A percentile compares a stretch with the other conserved stretches of the same genome.
Evolutionary conservation across 2,113 vertebrate species (phyloP).

Genomic region (Archocentrus centrarchus): DNA sequence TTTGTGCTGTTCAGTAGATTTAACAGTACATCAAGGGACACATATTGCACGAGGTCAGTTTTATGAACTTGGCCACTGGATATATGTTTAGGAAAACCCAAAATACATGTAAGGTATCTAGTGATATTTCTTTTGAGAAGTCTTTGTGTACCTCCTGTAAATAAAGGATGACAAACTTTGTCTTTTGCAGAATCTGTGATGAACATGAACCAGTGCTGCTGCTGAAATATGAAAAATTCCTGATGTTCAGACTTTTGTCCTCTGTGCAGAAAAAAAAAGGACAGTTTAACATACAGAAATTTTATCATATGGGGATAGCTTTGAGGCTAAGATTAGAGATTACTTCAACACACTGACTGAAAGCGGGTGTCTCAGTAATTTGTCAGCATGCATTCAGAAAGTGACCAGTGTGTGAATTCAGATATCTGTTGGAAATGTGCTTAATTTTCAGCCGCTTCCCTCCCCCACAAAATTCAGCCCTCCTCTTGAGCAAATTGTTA

Average conservation of each 20-base stretch:
- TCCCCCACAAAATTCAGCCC: slow-evolving; percentile 8
- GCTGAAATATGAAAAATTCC: not conserved
- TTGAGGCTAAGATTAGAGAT: not conserved
- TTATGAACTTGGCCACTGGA: not conserved
- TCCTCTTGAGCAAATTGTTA: slow-evolving; percentile 60
- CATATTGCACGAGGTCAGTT: not conserved
- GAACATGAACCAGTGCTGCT: fast-evolving
- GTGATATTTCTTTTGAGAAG: not conserved
- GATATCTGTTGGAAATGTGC: not conserved
- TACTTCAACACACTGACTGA: not conserved
- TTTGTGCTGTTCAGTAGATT: not conserved
- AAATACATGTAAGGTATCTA: not conserved
- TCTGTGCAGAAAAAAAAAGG: not conserved
- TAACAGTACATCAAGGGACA: not conserved
- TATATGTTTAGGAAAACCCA: not conserved
- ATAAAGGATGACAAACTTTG: not conserved
- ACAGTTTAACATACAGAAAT: not conserved
- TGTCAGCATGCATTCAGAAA: not conserved
- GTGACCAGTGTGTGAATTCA: not conserved
- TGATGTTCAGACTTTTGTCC: not conserved
- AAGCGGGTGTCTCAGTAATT: not conserved
- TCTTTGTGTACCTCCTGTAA: not conserved
- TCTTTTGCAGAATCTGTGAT: not conserved
- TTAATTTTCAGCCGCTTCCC: slow-evolving; percentile 5
- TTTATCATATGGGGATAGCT: not conserved